These are phyloP conservation scores for Lithodes maja DNA, from an alignment of 2,888 invertebrate species.

Conservation along the genomic window DNA sequence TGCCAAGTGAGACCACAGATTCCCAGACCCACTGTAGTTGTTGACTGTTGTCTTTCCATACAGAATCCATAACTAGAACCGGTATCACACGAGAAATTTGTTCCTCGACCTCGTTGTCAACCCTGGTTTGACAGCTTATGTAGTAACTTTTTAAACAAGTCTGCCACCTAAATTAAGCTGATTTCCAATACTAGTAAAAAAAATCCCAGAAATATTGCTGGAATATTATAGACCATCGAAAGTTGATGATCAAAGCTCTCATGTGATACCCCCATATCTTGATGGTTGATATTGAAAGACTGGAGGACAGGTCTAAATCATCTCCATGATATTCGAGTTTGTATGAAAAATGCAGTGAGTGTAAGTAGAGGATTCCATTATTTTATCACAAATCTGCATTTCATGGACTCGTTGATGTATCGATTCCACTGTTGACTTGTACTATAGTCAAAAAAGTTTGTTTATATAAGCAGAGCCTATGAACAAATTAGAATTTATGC, in stretches of 20 bases:
- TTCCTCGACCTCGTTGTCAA: too few species aligned
- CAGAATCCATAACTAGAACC: not conserved
- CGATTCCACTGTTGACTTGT: conserved; percentile 5
- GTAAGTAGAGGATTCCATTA: not conserved
- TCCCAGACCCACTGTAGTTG: conserved; percentile 30
- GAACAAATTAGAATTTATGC: conserved; percentile 18
- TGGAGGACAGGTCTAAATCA: not conserved
- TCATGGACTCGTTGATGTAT: conserved; percentile 9
- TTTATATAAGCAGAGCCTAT: conserved; percentile 17
- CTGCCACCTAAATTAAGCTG: too few species aligned
- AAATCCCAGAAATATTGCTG: too few species aligned
- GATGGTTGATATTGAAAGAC: not conserved
- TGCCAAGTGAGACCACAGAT: conserved; percentile 63
- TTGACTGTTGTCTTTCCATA: conserved; percentile 23
- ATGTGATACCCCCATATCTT: not conserved
- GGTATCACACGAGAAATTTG: too few species aligned
- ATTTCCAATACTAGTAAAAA: too few species aligned
- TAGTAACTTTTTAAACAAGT: too few species aligned
- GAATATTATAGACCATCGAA: too few species aligned
- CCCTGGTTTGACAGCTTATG: too few species aligned
- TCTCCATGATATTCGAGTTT: not conserved
- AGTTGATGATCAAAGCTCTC: too few species aligned
- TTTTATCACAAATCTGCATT: not conserved
- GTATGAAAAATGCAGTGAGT: not conserved
- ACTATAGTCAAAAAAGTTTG: conserved; percentile 5